Percentiles rank a stretch among this genome's conserved stretches.
Evolutionary conservation across 1,140 invertebrate genomes (phyloP).

Genomic region (Zaprionus tsacasi): DNA sequence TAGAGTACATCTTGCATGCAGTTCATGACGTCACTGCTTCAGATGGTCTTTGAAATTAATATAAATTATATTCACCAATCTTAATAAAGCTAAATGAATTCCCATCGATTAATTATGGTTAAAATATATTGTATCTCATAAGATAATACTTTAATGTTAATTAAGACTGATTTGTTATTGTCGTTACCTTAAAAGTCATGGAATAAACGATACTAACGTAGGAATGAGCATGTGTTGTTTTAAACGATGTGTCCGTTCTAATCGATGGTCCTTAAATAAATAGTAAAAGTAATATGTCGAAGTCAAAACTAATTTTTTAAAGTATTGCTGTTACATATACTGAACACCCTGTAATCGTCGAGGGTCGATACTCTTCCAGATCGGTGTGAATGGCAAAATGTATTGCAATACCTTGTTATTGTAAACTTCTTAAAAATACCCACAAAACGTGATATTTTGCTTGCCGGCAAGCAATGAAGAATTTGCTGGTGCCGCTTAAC

Average conservation of each 20-base stretch:
- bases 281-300: background rate
- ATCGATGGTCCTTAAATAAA: background rate
- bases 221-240: background rate
- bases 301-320: background rate
- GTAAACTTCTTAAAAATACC: slow-evolving; percentile 9
- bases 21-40: background rate
- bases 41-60: background rate
- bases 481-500: slow-evolving; percentile 31
- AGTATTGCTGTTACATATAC: background rate
- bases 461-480: slow-evolving; percentile 33
- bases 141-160: background rate
- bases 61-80: background rate
- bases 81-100: background rate
- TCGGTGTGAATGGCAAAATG: slow-evolving; percentile 39
- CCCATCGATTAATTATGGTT: background rate
- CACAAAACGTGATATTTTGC: slow-evolving; percentile 17
- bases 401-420: slow-evolving; percentile 20
- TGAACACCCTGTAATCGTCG: background rate
- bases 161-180: background rate
- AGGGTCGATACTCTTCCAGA: slow-evolving; percentile 5
- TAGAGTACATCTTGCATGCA: background rate
- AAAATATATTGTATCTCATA: background rate
- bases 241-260: background rate
- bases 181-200: background rate
- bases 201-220: background rate